Conservation (phyloP, 2,888 invertebrate species). For the Cephus pulcher region DNA sequence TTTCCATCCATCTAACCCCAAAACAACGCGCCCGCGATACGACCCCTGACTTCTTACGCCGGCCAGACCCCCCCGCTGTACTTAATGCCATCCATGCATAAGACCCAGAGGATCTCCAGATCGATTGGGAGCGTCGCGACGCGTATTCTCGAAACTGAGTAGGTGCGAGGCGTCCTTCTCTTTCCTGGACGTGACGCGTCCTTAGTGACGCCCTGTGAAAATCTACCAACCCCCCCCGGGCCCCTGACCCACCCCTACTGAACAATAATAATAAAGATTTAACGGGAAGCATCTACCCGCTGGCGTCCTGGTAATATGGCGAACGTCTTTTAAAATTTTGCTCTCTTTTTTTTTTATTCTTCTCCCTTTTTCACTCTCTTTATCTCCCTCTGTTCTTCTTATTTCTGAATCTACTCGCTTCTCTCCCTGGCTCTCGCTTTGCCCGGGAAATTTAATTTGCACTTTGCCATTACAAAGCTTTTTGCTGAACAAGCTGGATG, state of each 20-base stretch:
- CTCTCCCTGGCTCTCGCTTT: slow-evolving; percentile 6
- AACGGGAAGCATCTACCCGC: slow-evolving; percentile 2
- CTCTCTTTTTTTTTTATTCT: background rate
- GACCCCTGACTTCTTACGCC: background rate
- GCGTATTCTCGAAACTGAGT: slow-evolving; percentile 1
- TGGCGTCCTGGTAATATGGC: background rate
- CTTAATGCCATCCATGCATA: background rate
- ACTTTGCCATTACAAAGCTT: slow-evolving; percentile 24
- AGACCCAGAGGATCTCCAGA: background rate
- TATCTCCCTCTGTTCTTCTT: too few relatives aligned
- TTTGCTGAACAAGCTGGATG: slow-evolving; percentile 24
- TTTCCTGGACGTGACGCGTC: too few relatives aligned
- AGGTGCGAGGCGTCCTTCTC: too few relatives aligned
- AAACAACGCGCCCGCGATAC: slow-evolving; percentile 8
- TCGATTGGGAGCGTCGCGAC: background rate
- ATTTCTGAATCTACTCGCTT: too few relatives aligned
- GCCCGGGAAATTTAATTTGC: slow-evolving; percentile 22
- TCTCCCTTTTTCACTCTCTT: too few relatives aligned
- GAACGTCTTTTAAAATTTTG: slow-evolving; percentile 16
- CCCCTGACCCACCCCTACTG: background rate
- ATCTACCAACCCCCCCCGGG: too few relatives aligned
- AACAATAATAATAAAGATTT: slow-evolving; percentile 15
- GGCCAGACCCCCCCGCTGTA: background rate
- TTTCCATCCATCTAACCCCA: slow-evolving; percentile 21
- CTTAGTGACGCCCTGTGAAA: too few relatives aligned